phyloP scores from a whole-genome alignment of 1,140 invertebrate genomes.

The Piezodorus guildinii region DNA sequence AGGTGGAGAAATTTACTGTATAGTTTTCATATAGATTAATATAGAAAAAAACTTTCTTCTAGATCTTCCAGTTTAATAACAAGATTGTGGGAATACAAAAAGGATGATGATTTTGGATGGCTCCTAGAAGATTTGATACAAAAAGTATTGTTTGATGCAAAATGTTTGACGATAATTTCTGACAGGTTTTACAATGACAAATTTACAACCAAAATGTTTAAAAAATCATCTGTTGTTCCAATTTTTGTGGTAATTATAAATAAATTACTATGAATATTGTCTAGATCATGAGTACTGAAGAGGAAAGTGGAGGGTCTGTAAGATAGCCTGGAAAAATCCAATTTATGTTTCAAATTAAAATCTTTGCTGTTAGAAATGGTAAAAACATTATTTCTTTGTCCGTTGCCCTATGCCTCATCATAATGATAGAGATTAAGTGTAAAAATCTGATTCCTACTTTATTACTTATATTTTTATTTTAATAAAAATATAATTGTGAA shows the following conservation, averaged over 20 bases:
- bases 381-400: too few species aligned
- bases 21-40: too few species aligned
- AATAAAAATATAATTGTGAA: too few species aligned
- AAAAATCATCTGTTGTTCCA: constrained; percentile 34
- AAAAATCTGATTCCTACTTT: too few species aligned
- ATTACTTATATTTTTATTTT: too few species aligned
- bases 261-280: not conserved
- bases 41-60: not conserved
- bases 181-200: constrained; percentile 40
- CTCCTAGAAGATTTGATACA: constrained; percentile 18
- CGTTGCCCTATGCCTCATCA: too few species aligned
- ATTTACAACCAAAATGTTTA: constrained; percentile 38
- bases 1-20: too few species aligned
- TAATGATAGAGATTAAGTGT: too few species aligned
- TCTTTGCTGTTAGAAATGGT: not conserved
- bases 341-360: not conserved
- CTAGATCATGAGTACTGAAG: not conserved
- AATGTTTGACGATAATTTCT: constrained; percentile 39
- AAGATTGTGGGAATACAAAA: constrained; percentile 1
- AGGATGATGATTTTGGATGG: constrained; percentile 17
- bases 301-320: too few species aligned
- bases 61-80: not conserved
- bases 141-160: constrained; percentile 24
- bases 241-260: constrained; percentile 38
- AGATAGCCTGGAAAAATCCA: not conserved